Conservation (phyloP, 2,888 invertebrate species). For the Cynaeus angustus region DNA sequence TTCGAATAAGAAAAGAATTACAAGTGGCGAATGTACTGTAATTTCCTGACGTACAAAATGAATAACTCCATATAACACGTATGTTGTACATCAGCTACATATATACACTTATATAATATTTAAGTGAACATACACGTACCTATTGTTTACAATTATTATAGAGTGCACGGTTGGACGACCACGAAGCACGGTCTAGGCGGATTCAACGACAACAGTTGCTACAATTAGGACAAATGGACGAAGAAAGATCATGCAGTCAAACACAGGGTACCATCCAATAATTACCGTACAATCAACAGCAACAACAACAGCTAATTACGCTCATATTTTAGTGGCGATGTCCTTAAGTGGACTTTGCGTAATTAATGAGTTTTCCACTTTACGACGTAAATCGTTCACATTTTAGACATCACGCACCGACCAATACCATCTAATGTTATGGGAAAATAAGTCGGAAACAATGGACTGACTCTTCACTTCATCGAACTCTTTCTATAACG, state of each 20-base stretch:
- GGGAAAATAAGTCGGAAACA: not conserved
- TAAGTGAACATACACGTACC: slow-evolving; percentile 50
- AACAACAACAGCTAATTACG: slow-evolving; percentile 42
- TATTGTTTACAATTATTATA: slow-evolving; percentile 61
- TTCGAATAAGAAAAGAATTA: slow-evolving; percentile 51
- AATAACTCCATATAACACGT: slow-evolving; percentile 53
- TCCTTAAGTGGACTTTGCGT: slow-evolving; percentile 39
- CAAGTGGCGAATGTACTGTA: slow-evolving; percentile 50
- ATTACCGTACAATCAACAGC: slow-evolving; percentile 48
- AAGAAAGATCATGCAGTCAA: slow-evolving; percentile 52
- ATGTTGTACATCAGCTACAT: slow-evolving; percentile 44
- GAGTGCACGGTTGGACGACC: slow-evolving; percentile 59
- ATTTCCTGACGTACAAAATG: slow-evolving; percentile 47
- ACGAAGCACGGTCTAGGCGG: slow-evolving; percentile 52
- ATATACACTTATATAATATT: slow-evolving; percentile 51
- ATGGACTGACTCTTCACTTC: not conserved
- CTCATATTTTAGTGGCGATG: slow-evolving; percentile 40
- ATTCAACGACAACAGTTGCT: slow-evolving; percentile 58
- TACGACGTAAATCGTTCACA: slow-evolving; percentile 10
- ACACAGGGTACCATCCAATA: slow-evolving; percentile 50
- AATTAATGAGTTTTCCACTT: slow-evolving; percentile 37
- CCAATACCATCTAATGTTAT: not conserved
- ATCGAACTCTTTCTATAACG: not conserved
- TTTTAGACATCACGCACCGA: slow-evolving; percentile 3
- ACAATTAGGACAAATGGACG: slow-evolving; percentile 58